Evolutionary conservation across 1,140 invertebrate species (phyloP), one percentile per base, ranked within the genome.

Genomic region (Drosophila saltans): DNA sequence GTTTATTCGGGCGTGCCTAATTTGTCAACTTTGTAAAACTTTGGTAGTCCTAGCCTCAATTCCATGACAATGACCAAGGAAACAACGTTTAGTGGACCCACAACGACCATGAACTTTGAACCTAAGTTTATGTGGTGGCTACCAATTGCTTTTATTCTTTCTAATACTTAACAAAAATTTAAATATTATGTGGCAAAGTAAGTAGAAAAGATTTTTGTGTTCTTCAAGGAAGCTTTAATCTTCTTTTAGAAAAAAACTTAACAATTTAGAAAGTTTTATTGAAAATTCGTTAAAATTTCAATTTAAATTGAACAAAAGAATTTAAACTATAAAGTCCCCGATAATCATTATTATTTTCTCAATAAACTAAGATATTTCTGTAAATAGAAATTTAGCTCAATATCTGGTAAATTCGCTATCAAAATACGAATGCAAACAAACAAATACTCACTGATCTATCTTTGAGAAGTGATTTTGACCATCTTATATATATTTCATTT

Each of bases 1-100:
- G 24, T 52, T 52, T 52, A 52, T 26, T 52, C 24, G 45, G 45
- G 21, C 45, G 24, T 52, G 45, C 3, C 45, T 52, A 52, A 52
- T 26, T 52, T 26, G 45, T 52, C 45, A 52, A 52, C 45, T 26
- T 52, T 52, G 45, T 26, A 52, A 52, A 52, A 52, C 45, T 52
- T 52, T 52, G 21, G 2, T 26, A 16, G 21, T 26, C 45, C 45
- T 52, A 21, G 21, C 45, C 24, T n/a, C 8, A 40, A 52, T 52
- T 4, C 24, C 26, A 52, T 24, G 21, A 52, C 21, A 52, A 52
- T 52, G 45, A 52, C 45, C 45, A 26, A 52, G 21, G 45, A 52
- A 52, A 52, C 45, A 24, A 26, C 45, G 8, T 52, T 52, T 52
- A 52, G 24, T 52, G 45, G 45, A 24, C 45, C n/a, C 45, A 9